Conservation (phyloP, 2,113 vertebrate genomes). For the Syngnathus typhle region DNA sequence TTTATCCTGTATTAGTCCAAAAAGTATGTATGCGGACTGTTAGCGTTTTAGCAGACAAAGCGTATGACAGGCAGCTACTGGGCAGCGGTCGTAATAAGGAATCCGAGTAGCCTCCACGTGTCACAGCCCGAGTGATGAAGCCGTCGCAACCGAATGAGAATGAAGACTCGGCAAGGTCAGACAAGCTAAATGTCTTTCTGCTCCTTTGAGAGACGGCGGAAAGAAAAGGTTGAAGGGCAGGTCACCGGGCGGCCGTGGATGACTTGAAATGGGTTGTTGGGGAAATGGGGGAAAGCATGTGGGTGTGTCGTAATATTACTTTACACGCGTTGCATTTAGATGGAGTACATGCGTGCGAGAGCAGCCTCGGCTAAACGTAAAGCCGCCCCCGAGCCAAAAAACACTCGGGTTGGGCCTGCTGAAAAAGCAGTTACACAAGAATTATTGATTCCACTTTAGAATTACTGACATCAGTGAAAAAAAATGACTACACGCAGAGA, state of each 20-base stretch:
- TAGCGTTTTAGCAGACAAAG: not conserved
- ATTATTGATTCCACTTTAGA: slow-evolving; percentile 3
- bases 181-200: not conserved
- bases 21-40: not conserved
- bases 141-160: not conserved
- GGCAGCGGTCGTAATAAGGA: not conserved
- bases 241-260: not conserved
- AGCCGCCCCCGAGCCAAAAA: not conserved
- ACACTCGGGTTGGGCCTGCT: not conserved
- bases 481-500: not conserved
- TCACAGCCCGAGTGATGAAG: not conserved
- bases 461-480: slow-evolving; percentile 1
- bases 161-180: slow-evolving; percentile 2
- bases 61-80: not conserved
- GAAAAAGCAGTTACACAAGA: slow-evolving; percentile 4
- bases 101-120: not conserved
- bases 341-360: not conserved
- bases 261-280: not conserved
- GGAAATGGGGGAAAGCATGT: not conserved
- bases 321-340: not conserved
- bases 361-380: not conserved
- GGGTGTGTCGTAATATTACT: not conserved
- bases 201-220: not conserved
- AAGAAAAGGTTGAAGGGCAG: not conserved
- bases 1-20: not conserved